Percentiles rank a stretch among this genome's conserved stretches.
These are phyloP conservation scores for Mustela lutreola DNA, from an alignment of 2,113 vertebrate genomes.

Conservation along the genomic window DNA sequence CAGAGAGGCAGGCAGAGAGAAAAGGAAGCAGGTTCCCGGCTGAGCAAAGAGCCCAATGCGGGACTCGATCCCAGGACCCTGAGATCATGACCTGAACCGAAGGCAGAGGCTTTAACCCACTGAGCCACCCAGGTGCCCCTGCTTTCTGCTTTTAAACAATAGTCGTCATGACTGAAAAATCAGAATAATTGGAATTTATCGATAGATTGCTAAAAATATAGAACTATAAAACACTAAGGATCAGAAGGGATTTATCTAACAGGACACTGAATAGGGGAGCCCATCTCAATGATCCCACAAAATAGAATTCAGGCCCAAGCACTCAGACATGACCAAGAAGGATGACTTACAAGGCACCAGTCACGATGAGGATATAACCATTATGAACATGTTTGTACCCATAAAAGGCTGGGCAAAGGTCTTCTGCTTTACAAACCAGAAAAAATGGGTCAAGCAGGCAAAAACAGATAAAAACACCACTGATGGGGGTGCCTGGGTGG, in stretches of 20 bases:
- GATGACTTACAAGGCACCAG: accelerated
- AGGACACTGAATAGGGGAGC: not conserved
- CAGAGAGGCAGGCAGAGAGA: too few relatives aligned
- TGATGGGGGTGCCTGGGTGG: too few relatives aligned
- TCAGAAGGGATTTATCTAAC: not conserved
- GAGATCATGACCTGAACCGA: too few relatives aligned
- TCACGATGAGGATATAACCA: accelerated
- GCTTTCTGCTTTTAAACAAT: not conserved
- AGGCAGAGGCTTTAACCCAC: too few relatives aligned
- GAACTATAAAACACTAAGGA: not conserved
- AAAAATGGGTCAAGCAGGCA: accelerated
- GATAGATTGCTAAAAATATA: not conserved
- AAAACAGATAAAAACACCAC: not conserved
- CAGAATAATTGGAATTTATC: not conserved
- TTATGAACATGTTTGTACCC: accelerated
- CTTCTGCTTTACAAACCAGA: too few relatives aligned
- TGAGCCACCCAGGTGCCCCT: too few relatives aligned
- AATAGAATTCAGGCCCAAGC: too few relatives aligned
- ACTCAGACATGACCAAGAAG: accelerated
- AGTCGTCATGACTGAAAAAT: not conserved
- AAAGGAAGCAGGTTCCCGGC: too few relatives aligned
- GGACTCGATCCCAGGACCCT: too few relatives aligned
- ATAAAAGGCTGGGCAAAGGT: not conserved
- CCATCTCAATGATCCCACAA: too few relatives aligned
- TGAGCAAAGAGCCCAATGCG: too few relatives aligned